Percentiles rank a stretch among this genome's conserved stretches.
Conservation (phyloP, 1,140 invertebrate genomes). For the Ips typographus region DNA sequence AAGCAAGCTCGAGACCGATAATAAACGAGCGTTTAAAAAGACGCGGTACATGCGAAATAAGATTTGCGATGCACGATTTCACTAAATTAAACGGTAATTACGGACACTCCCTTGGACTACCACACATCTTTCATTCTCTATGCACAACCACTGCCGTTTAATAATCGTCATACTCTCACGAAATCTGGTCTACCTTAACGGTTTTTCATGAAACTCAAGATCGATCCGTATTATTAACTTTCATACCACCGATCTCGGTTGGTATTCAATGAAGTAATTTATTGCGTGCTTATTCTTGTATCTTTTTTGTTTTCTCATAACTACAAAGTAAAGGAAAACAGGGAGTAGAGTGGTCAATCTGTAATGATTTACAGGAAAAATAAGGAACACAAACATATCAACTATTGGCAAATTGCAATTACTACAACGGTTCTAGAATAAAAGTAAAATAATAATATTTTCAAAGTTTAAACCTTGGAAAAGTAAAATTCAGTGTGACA, state of each 20-base stretch:
- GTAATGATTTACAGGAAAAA: no score
- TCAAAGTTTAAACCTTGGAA: no score
- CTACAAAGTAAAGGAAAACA: no score
- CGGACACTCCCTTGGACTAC: conserved; percentile 14
- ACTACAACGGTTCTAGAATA: no score
- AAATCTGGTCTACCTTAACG: conserved; percentile 23
- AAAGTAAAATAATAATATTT: no score
- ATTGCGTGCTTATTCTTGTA: neutral
- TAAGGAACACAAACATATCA: no score
- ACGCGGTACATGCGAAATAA: conserved; percentile 1
- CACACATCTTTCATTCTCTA: conserved; percentile 9
- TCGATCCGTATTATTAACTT: conserved; percentile 16
- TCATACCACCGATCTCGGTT: conserved; percentile 3
- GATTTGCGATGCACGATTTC: conserved; percentile 14
- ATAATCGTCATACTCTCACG: conserved; percentile 19
- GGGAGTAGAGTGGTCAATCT: no score
- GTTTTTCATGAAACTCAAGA: conserved; percentile 13
- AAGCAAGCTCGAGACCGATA: neutral
- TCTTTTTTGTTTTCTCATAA: neutral
- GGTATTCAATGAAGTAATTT: neutral
- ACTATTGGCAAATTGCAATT: no score
- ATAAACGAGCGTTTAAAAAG: conserved; percentile 4
- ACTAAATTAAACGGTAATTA: conserved; percentile 17
- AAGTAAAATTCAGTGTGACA: no score
- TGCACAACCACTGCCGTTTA: conserved; percentile 10